Evolutionary conservation across 2,797 vertebrate genomes (phyloP).

Genomic region (Sternarchorhynchus goeldii): DNA sequence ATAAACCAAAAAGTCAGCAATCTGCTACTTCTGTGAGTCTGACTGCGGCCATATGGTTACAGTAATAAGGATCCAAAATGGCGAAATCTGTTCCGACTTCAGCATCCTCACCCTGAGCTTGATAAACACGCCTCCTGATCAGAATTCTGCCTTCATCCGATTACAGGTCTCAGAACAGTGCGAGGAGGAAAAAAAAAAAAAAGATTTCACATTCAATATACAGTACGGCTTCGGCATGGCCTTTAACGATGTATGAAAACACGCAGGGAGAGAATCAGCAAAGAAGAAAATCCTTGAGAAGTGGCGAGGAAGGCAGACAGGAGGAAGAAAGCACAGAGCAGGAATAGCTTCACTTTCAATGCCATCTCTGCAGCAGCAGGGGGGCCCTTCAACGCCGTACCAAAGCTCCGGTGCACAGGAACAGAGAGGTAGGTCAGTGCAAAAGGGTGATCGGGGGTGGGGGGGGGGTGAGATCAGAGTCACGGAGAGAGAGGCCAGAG

Average conservation of each 20-base stretch:
- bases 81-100: not conserved
- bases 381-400: slow-evolving; percentile 45
- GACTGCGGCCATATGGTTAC: not conserved
- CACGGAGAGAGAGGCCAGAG: slow-evolving; percentile 16
- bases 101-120: not conserved
- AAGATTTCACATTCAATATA: slow-evolving; percentile 45
- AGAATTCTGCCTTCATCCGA: slow-evolving; percentile 5
- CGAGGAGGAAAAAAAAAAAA: not conserved
- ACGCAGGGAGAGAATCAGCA: slow-evolving; percentile 45
- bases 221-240: slow-evolving; percentile 28
- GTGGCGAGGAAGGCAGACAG: slow-evolving; percentile 45
- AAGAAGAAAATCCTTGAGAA: slow-evolving; percentile 53
- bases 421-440: slow-evolving; percentile 15
- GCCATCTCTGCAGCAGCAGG: slow-evolving; percentile 51
- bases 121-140: slow-evolving; percentile 10
- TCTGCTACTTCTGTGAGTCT: too few species aligned
- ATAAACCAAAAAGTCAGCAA: too few species aligned
- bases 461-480: slow-evolving; percentile 33
- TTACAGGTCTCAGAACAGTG: slow-evolving; percentile 20
- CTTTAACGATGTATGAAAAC: slow-evolving; percentile 49
- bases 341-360: slow-evolving; percentile 48
- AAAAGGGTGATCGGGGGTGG: slow-evolving; percentile 19
- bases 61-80: not conserved
- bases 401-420: slow-evolving; percentile 34
- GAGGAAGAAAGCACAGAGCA: slow-evolving; percentile 36